Evolutionary conservation across 2,113 vertebrate genomes (phyloP).

Genomic region (Symphodus melops): DNA sequence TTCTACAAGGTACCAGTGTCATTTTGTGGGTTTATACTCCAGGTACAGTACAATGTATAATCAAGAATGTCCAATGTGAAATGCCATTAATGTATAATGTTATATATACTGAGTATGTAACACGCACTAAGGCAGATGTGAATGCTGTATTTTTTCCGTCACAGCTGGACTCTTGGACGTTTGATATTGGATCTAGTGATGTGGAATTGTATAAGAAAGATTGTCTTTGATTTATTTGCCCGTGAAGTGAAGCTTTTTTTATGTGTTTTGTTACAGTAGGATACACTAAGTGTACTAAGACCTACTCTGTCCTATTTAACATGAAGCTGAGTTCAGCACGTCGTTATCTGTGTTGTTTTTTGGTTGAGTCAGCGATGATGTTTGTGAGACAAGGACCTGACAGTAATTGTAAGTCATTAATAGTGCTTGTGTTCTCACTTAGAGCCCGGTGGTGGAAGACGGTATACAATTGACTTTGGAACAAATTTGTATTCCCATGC

Average conservation of each 20-base stretch:
- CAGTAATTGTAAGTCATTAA: constrained; percentile 35
- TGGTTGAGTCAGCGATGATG: constrained; percentile 23
- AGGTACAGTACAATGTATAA: constrained; percentile 62
- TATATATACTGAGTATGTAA: constrained; percentile 75
- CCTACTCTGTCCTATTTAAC: constrained; percentile 32
- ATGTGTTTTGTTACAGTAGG: constrained; percentile 18
- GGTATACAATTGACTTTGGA: constrained; percentile 48
- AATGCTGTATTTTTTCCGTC: constrained; percentile 72
- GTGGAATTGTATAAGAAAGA: constrained; percentile 7
- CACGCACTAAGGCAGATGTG: constrained; percentile 62
- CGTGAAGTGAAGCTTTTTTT: constrained; percentile 24
- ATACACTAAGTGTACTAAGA: constrained; percentile 26
- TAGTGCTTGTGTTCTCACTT: background rate
- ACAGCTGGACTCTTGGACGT: constrained; percentile 53
- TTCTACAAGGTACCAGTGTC: constrained; percentile 61
- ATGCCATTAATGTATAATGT: constrained; percentile 70
- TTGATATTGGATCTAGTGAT: constrained; percentile 28
- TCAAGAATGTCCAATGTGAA: constrained; percentile 73
- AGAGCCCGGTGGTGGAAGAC: too few species aligned
- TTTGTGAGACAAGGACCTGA: constrained; percentile 21
- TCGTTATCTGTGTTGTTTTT: constrained; percentile 49
- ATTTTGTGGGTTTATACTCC: constrained; percentile 62
- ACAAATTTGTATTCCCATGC: constrained; percentile 21
- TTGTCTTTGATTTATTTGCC: constrained; percentile 14
- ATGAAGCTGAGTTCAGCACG: constrained; percentile 7